Conservation (phyloP, 2,888 invertebrate species). For the Protonemura montana region DNA sequence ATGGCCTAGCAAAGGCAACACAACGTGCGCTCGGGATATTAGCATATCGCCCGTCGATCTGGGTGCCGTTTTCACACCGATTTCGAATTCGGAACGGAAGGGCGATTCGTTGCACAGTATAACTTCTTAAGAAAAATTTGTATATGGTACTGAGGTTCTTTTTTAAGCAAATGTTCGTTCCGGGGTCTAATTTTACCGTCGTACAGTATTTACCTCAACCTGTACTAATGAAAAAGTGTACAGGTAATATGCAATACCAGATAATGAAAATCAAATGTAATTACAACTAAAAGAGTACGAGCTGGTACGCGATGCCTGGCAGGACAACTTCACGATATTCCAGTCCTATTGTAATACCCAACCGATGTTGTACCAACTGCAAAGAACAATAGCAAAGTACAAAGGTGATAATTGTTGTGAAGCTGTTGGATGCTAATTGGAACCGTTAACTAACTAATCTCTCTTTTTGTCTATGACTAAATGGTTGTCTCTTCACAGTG, state of each 20-base stretch:
- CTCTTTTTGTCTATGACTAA: slow-evolving; percentile 8
- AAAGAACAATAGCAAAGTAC: background rate
- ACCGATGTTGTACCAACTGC: background rate
- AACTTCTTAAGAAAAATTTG: background rate
- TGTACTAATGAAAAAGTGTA: no score
- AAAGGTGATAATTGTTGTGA: background rate
- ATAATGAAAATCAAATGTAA: no score
- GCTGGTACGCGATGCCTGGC: no score
- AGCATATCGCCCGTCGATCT: background rate
- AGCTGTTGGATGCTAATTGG: slow-evolving; percentile 14
- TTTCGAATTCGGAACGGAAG: background rate
- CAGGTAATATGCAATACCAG: no score
- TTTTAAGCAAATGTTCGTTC: background rate
- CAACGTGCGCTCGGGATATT: background rate
- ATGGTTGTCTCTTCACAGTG: slow-evolving; percentile 14
- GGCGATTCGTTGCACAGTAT: background rate
- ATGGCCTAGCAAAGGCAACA: background rate
- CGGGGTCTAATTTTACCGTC: background rate
- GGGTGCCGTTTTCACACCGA: background rate
- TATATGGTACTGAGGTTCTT: background rate
- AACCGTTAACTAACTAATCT: slow-evolving; percentile 27
- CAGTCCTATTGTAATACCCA: no score
- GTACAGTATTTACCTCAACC: no score
- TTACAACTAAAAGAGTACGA: no score
- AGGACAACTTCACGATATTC: no score